Evolutionary conservation across 2,797 vertebrate genomes (phyloP), one percentile per base, ranked within the genome.

Genomic region (Coendou prehensilis): DNA sequence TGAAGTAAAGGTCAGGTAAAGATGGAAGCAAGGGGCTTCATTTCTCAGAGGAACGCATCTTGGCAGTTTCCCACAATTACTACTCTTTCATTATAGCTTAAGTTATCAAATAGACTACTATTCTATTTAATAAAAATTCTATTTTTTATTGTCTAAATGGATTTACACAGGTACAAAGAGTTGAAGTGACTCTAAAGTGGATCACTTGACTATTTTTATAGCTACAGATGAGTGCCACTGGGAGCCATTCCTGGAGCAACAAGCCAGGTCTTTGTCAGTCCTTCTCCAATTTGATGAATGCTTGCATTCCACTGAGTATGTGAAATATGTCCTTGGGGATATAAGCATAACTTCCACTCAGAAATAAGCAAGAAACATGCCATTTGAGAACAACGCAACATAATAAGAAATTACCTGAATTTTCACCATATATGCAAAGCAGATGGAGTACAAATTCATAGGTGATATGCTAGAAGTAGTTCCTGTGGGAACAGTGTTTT

Each of bases 301-400:
- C 33, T 93, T 89, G 28, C 91, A 56, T 64, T 75, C 80, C 33
- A 50, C 22, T 33, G 92, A 67, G 20, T 17, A 56, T 22, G 50
- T 9, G 33, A 41, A 84, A 11, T 63, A 47, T 50, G 3, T 96
- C 22, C 61, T 81, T 80, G 45, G 28, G 50, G 91, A 89, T 22
- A 37, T 94, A 85, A 61, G 11, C 6, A 82, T 37, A 30, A n/a
- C 26, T 87, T 76, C 37, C 80, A 67, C 37, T 92, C 73, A 37
- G n/a, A 23, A 89, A 5, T 69, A 94, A 91, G 45, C n/a, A 87
- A 94, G 57, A 94, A 96, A 87, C n/a, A 50, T 50, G 20, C 7
- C 54, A 76, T 52, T 80, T 95, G 30, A 7, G 64, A 79, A 86
- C 41, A 86, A 73, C 26, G 75, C 1, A 93, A 28, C 30, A 54